These are phyloP conservation scores for Fistularia tabacaria DNA, from an alignment of 2,797 vertebrate species.

Conservation along the genomic window DNA sequence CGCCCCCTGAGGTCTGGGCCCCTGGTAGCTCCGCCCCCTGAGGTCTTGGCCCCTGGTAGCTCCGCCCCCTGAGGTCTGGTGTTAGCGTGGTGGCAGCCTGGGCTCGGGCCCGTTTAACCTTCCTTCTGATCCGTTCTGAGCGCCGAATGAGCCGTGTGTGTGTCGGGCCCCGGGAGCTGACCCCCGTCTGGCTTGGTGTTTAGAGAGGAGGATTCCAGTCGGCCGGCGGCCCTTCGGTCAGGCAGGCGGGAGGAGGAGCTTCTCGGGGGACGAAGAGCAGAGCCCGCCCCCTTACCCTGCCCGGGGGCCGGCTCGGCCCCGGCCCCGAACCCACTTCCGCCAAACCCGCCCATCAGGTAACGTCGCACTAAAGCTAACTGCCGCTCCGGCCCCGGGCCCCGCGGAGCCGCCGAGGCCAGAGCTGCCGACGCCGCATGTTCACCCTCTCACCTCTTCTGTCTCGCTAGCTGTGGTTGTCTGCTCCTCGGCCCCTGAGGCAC, in stretches of 20 bases:
- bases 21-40: no score
- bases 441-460: constrained; percentile 13
- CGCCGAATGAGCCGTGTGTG: constrained; percentile 35
- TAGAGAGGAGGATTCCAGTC: constrained; percentile 94
- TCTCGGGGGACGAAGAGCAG: constrained; percentile 90
- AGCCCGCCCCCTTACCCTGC: constrained; percentile 84
- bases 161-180: constrained; percentile 74
- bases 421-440: constrained; percentile 43
- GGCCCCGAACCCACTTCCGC: constrained; percentile 83
- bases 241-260: constrained; percentile 88
- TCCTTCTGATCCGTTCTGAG: constrained; percentile 18
- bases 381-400: no score
- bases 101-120: constrained; percentile 30
- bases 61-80: no score
- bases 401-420: neutral
- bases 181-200: constrained; percentile 91
- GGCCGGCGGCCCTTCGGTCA: constrained; percentile 91
- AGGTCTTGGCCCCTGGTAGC: no score
- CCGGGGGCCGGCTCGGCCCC: constrained; percentile 78
- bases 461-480: no score
- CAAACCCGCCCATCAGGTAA: constrained; percentile 91
- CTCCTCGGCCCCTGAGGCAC: neutral
- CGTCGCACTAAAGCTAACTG: constrained; percentile 34
- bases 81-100: neutral
- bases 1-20: no score